Evolutionary conservation across 92 coral and sea anemone species (phyloP), one percentile per base, ranked within the genome.

Genomic region (Epizoanthus scotinus): DNA sequence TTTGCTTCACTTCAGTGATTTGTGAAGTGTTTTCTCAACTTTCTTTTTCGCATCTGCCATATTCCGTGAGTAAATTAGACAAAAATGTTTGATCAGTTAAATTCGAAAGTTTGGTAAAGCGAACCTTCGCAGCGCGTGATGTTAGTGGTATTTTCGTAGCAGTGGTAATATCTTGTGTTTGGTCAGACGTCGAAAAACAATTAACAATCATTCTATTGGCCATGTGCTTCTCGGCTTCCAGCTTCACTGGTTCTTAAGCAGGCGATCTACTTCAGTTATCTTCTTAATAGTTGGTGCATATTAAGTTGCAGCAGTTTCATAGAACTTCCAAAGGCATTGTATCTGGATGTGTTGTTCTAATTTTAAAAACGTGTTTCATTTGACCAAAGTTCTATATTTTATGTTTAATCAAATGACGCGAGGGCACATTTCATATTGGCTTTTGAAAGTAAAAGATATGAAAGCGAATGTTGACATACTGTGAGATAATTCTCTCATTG

Each of bases 1-100:
- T 34, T 18, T 19, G 67, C 40, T 40, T 24, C 81, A 58, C 81
- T 31, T 59, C 67, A 59, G 1, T 75, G 81, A 20, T 69, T 28
- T 26, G 19, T 64, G n/a, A 38, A 52, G 78, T 53, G 24, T 72
- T 72, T 34, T 72, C 13, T 14, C 36, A 15, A 15, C 5, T 44
- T 40, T 19, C 27, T 3, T 1, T 29, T 28, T 31, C 20, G 52
- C 42, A 57, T 36, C 55, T 44, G 50, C 17, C 38, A 58, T 9
- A 36, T 57, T 57, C 44, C 12, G 77, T 6, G 22, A 49, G 12
- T 59, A 17, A 9, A 4, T 14, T 42, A 2, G 25, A 29, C 38
- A 3, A 2, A 56, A 73, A 56, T 13, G 2, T 27, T 73, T 20
- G 6, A 8, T 7, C 7, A 50, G 55, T 34, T 1, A 8, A 29